phyloP scores from a whole-genome alignment of 2,888 invertebrate genomes.

The Morinoia aosen region DNA sequence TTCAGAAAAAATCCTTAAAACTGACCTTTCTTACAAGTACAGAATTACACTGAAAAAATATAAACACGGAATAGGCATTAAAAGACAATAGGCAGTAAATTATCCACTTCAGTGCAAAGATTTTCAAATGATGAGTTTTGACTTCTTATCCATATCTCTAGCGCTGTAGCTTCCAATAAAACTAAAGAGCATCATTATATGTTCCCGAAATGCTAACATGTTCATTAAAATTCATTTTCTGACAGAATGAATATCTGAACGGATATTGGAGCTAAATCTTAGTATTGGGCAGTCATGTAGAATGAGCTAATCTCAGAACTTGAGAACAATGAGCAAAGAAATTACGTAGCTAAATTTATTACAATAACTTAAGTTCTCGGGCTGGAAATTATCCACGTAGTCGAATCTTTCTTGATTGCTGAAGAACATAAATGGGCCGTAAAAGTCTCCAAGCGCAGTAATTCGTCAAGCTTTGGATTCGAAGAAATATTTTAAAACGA shows the following conservation, averaged over 20 bases:
- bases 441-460: neutral
- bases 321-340: neutral
- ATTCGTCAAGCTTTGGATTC: neutral
- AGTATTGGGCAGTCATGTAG: neutral
- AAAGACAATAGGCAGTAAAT: no score
- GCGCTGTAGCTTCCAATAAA: neutral
- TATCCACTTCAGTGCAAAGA: neutral
- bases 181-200: neutral
- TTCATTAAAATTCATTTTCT: neutral
- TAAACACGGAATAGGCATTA: no score
- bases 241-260: neutral
- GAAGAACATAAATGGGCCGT: neutral
- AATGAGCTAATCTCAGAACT: neutral
- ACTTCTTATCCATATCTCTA: neutral
- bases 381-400: neutral
- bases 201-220: neutral
- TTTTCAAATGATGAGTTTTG: neutral
- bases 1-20: neutral
- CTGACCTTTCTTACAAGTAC: neutral
- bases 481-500: neutral
- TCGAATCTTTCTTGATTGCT: neutral
- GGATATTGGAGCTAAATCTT: neutral
- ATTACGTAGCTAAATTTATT: neutral
- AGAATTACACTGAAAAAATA: neutral
- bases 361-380: neutral